These are phyloP conservation scores for Baronia brevicornis DNA, from an alignment of 2,888 invertebrate genomes.

Conservation along the genomic window DNA sequence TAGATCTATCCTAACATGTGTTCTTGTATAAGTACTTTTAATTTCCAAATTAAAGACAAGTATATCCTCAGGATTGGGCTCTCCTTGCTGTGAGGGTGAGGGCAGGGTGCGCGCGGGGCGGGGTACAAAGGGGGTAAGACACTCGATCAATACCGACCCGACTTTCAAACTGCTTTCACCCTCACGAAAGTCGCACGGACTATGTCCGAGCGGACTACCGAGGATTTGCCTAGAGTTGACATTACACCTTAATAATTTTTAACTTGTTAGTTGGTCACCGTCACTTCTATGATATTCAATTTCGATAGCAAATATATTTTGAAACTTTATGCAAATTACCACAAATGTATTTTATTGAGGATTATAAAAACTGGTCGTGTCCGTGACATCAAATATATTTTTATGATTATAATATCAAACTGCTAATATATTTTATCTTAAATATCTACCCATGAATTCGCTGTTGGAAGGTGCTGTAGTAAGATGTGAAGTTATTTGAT, in stretches of 20 bases:
- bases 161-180: slow-evolving; percentile 77
- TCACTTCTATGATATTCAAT: too few relatives aligned
- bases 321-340: too few relatives aligned
- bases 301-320: too few relatives aligned
- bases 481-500: too few relatives aligned
- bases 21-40: slow-evolving; percentile 1
- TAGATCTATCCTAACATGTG: too few relatives aligned
- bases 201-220: slow-evolving; percentile 50
- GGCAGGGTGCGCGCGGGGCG: slow-evolving; percentile 30
- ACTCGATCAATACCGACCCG: slow-evolving; percentile 75
- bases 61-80: slow-evolving; percentile 58
- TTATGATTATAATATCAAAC: too few relatives aligned
- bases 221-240: slow-evolving; percentile 37
- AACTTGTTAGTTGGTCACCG: neutral
- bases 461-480: too few relatives aligned
- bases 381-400: too few relatives aligned
- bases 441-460: too few relatives aligned
- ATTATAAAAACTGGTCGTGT: too few relatives aligned
- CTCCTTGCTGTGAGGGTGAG: slow-evolving; percentile 37
- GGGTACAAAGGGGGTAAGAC: slow-evolving; percentile 53
- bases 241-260: slow-evolving; percentile 18
- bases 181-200: slow-evolving; percentile 74
- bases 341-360: too few relatives aligned
- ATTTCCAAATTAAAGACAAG: slow-evolving; percentile 40
- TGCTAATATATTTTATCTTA: too few relatives aligned